Percentiles rank a stretch among this genome's conserved stretches.
These are phyloP conservation scores for Parasteatoda lunata DNA, from an alignment of 2,888 invertebrate genomes.

Conservation along the genomic window DNA sequence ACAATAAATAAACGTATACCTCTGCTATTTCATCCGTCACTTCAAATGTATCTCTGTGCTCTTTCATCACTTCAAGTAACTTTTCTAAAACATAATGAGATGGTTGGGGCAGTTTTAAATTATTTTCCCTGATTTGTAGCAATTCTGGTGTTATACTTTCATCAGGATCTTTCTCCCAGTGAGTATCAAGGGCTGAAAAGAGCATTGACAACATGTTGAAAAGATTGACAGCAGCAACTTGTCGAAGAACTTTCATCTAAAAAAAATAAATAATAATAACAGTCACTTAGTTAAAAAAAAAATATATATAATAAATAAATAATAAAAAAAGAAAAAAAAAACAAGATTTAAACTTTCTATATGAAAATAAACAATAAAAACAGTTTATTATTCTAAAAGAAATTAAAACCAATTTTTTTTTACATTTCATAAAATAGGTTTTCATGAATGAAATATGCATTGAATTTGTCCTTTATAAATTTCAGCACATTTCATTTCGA, in stretches of 20 bases:
- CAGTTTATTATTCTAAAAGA: too few relatives aligned
- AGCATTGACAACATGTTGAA: slow-evolving; percentile 82
- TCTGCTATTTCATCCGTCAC: slow-evolving; percentile 80
- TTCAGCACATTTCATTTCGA: too few relatives aligned
- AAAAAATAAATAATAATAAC: not conserved
- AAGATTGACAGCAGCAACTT: slow-evolving; percentile 78
- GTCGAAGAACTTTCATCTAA: not conserved
- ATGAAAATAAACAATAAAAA: too few relatives aligned
- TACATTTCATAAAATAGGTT: too few relatives aligned
- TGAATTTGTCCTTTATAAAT: too few relatives aligned
- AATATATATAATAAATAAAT: too few relatives aligned
- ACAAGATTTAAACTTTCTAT: too few relatives aligned
- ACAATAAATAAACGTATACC: slow-evolving; percentile 73
- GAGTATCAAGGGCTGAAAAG: slow-evolving; percentile 79
- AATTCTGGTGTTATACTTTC: slow-evolving; percentile 18
- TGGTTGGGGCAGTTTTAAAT: slow-evolving; percentile 53
- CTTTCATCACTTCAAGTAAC: slow-evolving; percentile 78
- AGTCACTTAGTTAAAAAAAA: too few relatives aligned
- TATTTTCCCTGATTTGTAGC: slow-evolving; percentile 24
- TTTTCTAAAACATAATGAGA: slow-evolving; percentile 64
- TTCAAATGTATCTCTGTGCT: slow-evolving; percentile 80
- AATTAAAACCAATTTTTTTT: too few relatives aligned
- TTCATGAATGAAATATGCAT: too few relatives aligned
- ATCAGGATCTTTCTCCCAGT: slow-evolving; percentile 68
- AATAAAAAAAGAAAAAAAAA: too few relatives aligned